Evolutionary conservation across 2,797 vertebrate species (phyloP), one percentile per base, ranked within the genome.

Genomic region (Paguma larvata): DNA sequence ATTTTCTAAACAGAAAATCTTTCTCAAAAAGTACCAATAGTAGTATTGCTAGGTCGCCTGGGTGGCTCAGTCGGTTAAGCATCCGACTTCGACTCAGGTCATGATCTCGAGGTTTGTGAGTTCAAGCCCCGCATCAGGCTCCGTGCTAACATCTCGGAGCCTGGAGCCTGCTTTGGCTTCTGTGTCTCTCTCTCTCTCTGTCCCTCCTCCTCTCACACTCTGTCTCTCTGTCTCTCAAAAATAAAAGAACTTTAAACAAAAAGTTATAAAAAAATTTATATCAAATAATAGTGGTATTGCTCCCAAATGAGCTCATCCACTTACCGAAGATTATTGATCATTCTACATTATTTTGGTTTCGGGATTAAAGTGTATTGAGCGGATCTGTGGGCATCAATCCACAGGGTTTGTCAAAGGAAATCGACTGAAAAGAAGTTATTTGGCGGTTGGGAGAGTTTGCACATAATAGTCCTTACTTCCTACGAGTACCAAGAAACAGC

Each of bases 331-430:
- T 67, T 96, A 95, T 85, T 95, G 85, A 59, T 93, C 77, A 12
- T 23, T 77, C 92, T 90, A n/a, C 72, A 63, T 97, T 97, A 98
- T 94, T 95, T 96, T 78, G 51, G 65, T 84, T 89, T 82, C 79
- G 65, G 30, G 86, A 93, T 82, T 97, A 94, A 97, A 93, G 93
- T 95, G 89, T 73, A 89, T 56, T 68, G 86, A 97, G 16, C 85
- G 15, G 46, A 62, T 95, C 77, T 85, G 2, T 77, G 62, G 65
- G 86, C 89, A 96, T 13, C 19, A 84, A 78, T 72, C 90, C 94
- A 94, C 41, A 80, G 53, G 23, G 23, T 94, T 96, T 82, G 62
- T 95, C 73, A 41, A 90, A 91, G 51, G n/a, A 95, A 90, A 89
- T 82, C 79, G 68, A 83, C 83, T 96, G 8, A 82, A 30, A 77